These are phyloP conservation scores for Rhinogobius similis DNA, from an alignment of 2,113 vertebrate genomes.

Conservation along the genomic window DNA sequence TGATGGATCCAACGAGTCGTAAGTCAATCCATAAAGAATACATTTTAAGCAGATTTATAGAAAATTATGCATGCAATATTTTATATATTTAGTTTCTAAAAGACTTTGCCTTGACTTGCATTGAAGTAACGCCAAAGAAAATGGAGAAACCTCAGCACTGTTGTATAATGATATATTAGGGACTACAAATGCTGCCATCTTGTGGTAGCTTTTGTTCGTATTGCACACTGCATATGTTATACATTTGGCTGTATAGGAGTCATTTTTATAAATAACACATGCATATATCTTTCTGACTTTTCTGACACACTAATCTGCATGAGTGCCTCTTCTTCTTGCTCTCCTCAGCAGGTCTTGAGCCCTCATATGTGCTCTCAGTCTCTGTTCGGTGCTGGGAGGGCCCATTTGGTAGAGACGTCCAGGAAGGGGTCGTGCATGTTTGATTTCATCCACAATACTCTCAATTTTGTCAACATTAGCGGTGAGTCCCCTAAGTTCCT, in stretches of 20 bases:
- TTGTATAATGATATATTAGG: background rate
- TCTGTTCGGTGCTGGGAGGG: constrained; percentile 28
- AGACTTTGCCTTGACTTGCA: background rate
- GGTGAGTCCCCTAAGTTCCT: constrained; percentile 77
- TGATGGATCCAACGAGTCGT: background rate
- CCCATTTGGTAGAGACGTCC: constrained; percentile 23
- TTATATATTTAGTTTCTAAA: background rate
- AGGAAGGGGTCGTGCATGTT: constrained; percentile 49
- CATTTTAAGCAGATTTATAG: background rate
- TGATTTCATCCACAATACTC: constrained; percentile 78
- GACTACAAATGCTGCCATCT: constrained; percentile 30
- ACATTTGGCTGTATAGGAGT: background rate
- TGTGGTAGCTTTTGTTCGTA: constrained; percentile 24
- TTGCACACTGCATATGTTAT: background rate
- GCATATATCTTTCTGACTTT: background rate
- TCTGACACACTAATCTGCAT: constrained; percentile 21
- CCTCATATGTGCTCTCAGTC: constrained; percentile 34
- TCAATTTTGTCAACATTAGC: constrained; percentile 80
- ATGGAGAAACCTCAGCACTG: background rate
- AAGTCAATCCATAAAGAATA: background rate
- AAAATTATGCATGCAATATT: background rate
- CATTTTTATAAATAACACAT: background rate
- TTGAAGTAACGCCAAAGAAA: background rate
- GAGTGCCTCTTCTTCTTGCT: constrained; percentile 44
- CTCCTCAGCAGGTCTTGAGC: constrained; percentile 23